phyloP scores from a whole-genome alignment of 1,140 invertebrate genomes.

The Drosophila jambulina region DNA sequence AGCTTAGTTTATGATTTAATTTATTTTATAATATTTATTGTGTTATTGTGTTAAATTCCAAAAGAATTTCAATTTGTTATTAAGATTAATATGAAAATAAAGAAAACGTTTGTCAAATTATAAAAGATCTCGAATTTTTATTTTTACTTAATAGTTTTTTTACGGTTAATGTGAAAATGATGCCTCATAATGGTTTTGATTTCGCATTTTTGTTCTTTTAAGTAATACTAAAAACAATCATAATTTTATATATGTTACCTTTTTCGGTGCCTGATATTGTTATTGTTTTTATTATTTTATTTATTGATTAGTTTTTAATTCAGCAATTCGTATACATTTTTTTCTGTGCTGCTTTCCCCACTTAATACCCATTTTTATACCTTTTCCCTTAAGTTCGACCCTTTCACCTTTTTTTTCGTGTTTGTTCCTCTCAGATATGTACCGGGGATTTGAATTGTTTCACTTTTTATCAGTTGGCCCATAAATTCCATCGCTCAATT shows the following conservation, averaged over 20 bases:
- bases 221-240: background rate
- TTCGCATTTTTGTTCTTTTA: background rate
- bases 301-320: background rate
- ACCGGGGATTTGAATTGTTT: slow-evolving; percentile 29
- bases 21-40: background rate
- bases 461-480: slow-evolving; percentile 34
- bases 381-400: slow-evolving; percentile 5
- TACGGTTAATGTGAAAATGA: no score
- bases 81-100: background rate
- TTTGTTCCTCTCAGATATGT: background rate
- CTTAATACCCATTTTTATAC: background rate
- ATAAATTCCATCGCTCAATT: slow-evolving; percentile 64
- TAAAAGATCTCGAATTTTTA: fast-evolving
- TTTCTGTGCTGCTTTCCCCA: background rate
- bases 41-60: background rate
- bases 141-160: no score
- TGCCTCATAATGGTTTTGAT: background rate
- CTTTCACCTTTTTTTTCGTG: slow-evolving; percentile 23
- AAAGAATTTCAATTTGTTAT: background rate
- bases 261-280: background rate
- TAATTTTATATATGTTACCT: fast-evolving
- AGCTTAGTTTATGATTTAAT: background rate
- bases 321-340: background rate
- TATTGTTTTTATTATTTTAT: background rate
- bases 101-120: background rate